These are phyloP conservation scores for Zaprionus taronus DNA, from an alignment of 1,140 invertebrate species.

Conservation along the genomic window DNA sequence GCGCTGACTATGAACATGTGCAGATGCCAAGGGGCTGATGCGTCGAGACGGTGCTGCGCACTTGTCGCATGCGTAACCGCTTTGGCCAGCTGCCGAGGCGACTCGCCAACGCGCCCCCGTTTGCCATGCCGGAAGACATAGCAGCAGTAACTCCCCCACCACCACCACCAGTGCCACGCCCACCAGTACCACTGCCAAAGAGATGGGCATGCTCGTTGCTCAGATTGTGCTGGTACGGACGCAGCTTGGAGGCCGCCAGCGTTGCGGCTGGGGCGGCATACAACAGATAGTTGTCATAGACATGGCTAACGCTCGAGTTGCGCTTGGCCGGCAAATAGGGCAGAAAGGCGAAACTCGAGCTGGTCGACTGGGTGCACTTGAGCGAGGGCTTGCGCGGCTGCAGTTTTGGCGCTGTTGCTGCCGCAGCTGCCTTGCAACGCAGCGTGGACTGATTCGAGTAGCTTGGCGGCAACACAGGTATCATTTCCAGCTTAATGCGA, in stretches of 20 bases:
- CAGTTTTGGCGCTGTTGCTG: not conserved
- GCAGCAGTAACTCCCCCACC: not conserved
- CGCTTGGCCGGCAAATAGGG: slow-evolving; percentile 78
- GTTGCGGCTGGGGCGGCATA: slow-evolving; percentile 60
- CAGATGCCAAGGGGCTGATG: slow-evolving; percentile 82
- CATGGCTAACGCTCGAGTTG: slow-evolving; percentile 80
- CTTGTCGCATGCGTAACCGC: slow-evolving; percentile 65
- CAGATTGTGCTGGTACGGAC: slow-evolving; percentile 71
- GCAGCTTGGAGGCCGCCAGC: slow-evolving; percentile 46
- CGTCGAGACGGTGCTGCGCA: slow-evolving; percentile 77
- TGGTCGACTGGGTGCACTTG: slow-evolving; percentile 77
- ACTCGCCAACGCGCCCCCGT: slow-evolving; percentile 14
- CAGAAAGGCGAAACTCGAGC: slow-evolving; percentile 78
- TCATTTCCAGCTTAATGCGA: slow-evolving; percentile 71
- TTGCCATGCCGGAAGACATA: not conserved
- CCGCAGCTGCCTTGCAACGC: slow-evolving; percentile 38
- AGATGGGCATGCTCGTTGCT: slow-evolving; percentile 74
- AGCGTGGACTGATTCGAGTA: slow-evolving; percentile 81
- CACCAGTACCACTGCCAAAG: slow-evolving; percentile 53
- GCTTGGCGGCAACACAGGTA: slow-evolving; percentile 61
- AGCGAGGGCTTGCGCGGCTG: slow-evolving; percentile 63
- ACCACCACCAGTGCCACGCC: slow-evolving; percentile 10
- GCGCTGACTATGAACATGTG: slow-evolving; percentile 84
- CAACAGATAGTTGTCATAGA: slow-evolving; percentile 79
- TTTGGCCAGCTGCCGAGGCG: slow-evolving; percentile 63